phyloP scores from a whole-genome alignment of 2,797 vertebrate genomes.

The Arnoldichthys spilopterus region DNA sequence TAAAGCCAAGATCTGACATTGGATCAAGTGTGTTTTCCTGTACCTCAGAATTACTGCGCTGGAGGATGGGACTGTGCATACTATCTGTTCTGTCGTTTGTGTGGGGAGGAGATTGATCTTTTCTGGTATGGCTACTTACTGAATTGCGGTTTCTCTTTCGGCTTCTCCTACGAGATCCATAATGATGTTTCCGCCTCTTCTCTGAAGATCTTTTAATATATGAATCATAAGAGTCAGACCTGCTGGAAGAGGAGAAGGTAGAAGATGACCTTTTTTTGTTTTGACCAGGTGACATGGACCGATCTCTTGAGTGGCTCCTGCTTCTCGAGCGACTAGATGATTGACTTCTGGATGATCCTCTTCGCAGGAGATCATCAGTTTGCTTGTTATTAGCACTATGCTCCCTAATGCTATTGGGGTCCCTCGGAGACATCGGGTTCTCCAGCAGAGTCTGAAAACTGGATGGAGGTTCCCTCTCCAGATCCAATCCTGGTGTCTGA shows the following conservation, averaged over 20 bases:
- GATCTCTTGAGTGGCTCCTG: conserved; percentile 82
- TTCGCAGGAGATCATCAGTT: conserved; percentile 71
- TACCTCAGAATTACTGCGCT: conserved; percentile 49
- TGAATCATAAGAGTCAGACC: conserved; percentile 83
- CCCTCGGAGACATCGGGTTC: conserved; percentile 73
- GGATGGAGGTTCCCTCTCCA: conserved; percentile 68
- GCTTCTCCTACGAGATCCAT: conserved; percentile 74
- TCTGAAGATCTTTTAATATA: conserved; percentile 69
- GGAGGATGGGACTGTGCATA: conserved; percentile 62
- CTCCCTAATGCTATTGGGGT: conserved; percentile 71
- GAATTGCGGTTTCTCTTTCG: conserved; percentile 73
- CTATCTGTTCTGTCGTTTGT: conserved; percentile 74
- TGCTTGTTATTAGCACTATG: conserved; percentile 73
- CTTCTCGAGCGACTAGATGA: conserved; percentile 85
- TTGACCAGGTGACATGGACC: conserved; percentile 72
- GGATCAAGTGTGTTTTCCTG: conserved; percentile 47
- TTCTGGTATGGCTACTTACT: conserved; percentile 53
- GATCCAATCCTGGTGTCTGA: conserved; percentile 60
- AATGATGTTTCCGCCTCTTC: conserved; percentile 72
- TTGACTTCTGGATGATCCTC: conserved; percentile 83
- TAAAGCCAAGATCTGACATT: background rate
- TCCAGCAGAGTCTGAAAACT: conserved; percentile 64
- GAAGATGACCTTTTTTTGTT: conserved; percentile 79
- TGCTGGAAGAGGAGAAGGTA: conserved; percentile 77
- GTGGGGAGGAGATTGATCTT: conserved; percentile 67